Evolutionary conservation across 2,888 invertebrate species (phyloP).

Genomic region (Sphecodes monilicornis): DNA sequence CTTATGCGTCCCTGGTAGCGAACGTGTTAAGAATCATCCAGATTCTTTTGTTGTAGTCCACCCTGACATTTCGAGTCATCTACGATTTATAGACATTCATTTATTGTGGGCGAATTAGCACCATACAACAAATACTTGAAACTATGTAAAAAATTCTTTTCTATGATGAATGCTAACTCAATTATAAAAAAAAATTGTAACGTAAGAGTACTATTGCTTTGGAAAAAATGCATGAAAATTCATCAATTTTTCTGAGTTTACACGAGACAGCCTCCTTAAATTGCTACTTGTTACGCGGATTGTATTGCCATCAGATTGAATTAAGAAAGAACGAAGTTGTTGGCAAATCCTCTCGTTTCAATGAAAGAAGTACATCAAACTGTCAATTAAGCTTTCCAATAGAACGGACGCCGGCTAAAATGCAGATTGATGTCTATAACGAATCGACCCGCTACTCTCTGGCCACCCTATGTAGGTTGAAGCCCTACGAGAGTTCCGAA

Average conservation of each 20-base stretch:
- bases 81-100: no score
- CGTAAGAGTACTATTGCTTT: neutral
- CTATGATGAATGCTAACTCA: neutral
- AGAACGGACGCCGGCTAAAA: neutral
- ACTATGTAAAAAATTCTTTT: neutral
- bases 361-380: neutral
- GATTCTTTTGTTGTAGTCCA: no score
- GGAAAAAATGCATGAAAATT: neutral
- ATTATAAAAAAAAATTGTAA: no score
- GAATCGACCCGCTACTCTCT: constrained; percentile 22
- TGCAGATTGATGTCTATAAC: constrained; percentile 13
- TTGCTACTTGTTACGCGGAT: neutral
- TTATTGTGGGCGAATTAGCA: no score
- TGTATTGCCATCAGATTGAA: neutral
- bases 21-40: no score
- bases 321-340: neutral
- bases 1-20: no score
- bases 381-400: constrained; percentile 9
- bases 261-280: neutral
- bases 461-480: constrained; percentile 60
- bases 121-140: no score
- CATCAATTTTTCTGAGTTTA: neutral
- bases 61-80: no score
- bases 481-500: constrained; percentile 53
- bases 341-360: neutral